Evolutionary conservation across 2,113 vertebrate genomes (phyloP).

Genomic region (Poeciliopsis occidentalis): DNA sequence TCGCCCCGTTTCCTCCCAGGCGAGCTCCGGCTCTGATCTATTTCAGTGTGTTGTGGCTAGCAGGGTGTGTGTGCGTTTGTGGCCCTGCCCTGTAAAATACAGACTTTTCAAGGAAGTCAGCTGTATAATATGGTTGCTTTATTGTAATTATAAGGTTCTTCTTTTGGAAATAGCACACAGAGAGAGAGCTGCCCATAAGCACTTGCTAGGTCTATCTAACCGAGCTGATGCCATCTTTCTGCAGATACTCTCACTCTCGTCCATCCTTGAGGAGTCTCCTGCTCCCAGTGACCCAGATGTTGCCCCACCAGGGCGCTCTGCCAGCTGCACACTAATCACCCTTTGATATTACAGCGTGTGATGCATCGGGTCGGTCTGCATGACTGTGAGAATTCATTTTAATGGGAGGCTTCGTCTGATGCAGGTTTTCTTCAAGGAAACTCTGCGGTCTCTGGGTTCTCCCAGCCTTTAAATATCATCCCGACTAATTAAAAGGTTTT

Average conservation of each 20-base stretch:
- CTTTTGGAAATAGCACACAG: slow-evolving; percentile 76
- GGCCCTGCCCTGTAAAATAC: slow-evolving; percentile 85
- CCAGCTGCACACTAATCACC: slow-evolving; percentile 37
- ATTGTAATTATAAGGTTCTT: slow-evolving; percentile 85
- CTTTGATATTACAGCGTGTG: slow-evolving; percentile 9
- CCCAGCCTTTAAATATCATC: slow-evolving; percentile 43
- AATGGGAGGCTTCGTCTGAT: slow-evolving; percentile 58
- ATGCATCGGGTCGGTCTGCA: slow-evolving; percentile 12
- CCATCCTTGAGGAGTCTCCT: slow-evolving; percentile 16
- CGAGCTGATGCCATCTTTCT: slow-evolving; percentile 35
- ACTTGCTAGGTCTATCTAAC: slow-evolving; percentile 63
- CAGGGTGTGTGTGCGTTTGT: slow-evolving; percentile 77
- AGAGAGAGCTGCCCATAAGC: slow-evolving; percentile 70
- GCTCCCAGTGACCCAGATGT: slow-evolving; percentile 40
- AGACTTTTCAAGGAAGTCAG: slow-evolving; percentile 83
- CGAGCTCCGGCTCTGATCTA: slow-evolving; percentile 71
- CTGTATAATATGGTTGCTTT: slow-evolving; percentile 82
- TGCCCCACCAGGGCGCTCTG: slow-evolving; percentile 2
- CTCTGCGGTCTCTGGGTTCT: slow-evolving; percentile 23
- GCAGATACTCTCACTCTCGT: slow-evolving; percentile 20
- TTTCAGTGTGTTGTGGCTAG: slow-evolving; percentile 78
- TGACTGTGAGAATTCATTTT: slow-evolving; percentile 20
- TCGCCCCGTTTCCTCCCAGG: slow-evolving; percentile 56
- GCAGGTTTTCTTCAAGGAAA: slow-evolving; percentile 27
- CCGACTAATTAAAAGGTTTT: slow-evolving; percentile 57